Conservation (phyloP, 2,888 invertebrate genomes). For the Andrena marginata region DNA sequence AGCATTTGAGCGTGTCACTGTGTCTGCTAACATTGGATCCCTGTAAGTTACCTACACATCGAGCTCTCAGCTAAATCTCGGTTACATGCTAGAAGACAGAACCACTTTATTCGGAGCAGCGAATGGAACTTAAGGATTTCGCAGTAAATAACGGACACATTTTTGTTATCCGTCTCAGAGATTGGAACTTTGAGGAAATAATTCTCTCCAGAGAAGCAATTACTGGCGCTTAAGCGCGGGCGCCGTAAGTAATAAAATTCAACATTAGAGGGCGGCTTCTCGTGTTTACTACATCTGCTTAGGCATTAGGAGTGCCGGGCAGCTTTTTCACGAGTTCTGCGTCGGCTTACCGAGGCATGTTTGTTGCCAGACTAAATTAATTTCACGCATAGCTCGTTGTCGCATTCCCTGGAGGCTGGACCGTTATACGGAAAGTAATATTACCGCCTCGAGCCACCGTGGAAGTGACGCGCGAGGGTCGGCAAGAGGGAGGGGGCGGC, state of each 20-base stretch:
- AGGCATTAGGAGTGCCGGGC: conserved; percentile 23
- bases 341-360: conserved; percentile 61
- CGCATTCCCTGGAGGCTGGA: conserved; percentile 66
- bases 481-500: neutral
- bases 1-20: too few relatives aligned
- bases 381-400: conserved; percentile 69
- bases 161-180: too few relatives aligned
- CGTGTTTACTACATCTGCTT: conserved; percentile 61
- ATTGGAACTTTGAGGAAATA: neutral
- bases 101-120: too few relatives aligned
- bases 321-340: conserved; percentile 36
- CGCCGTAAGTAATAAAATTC: conserved; percentile 34
- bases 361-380: conserved; percentile 68
- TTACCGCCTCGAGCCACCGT: conserved; percentile 50
- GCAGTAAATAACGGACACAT: too few relatives aligned
- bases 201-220: neutral
- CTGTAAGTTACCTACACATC: too few relatives aligned
- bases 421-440: conserved; percentile 68
- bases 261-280: conserved; percentile 31
- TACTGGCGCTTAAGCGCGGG: neutral
- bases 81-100: too few relatives aligned
- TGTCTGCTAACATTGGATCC: too few relatives aligned
- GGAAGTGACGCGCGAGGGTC: conserved; percentile 50
- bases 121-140: too few relatives aligned
- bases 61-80: too few relatives aligned